These are phyloP conservation scores for Anoura caudifer DNA, from an alignment of 2,113 vertebrate genomes.

Conservation along the genomic window DNA sequence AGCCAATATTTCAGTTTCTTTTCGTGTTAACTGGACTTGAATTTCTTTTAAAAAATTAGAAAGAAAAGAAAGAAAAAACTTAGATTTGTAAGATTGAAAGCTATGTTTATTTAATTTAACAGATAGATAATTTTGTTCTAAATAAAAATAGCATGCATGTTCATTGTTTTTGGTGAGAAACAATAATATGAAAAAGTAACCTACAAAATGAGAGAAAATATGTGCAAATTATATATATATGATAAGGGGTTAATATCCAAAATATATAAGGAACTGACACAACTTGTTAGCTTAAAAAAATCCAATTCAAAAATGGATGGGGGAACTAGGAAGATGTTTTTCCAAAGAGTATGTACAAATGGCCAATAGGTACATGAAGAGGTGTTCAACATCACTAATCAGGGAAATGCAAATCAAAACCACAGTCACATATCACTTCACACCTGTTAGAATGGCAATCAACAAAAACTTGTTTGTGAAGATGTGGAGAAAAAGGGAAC, in stretches of 20 bases:
- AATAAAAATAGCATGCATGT: neutral
- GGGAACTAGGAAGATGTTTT: neutral
- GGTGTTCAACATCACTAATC: neutral
- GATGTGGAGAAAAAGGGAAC: neutral
- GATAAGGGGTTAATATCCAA: neutral
- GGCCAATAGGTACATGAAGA: neutral
- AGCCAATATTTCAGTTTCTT: constrained; percentile 36
- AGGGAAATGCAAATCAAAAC: neutral
- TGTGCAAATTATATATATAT: neutral
- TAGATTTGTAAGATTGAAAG: constrained; percentile 33
- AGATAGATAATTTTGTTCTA: neutral
- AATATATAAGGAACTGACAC: neutral
- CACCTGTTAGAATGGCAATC: neutral
- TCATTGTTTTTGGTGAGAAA: constrained; percentile 16
- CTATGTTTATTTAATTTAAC: constrained; percentile 12
- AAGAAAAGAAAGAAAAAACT: neutral
- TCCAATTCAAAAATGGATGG: neutral
- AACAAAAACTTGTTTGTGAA: neutral
- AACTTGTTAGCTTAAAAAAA: neutral
- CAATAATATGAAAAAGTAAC: neutral
- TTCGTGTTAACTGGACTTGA: constrained; percentile 18
- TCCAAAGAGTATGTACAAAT: neutral
- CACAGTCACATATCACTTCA: neutral
- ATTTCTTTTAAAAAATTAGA: neutral
- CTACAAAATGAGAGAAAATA: neutral